These are phyloP conservation scores for Coronaproctus castanopsis DNA, from an alignment of 2,888 invertebrate species.

Conservation along the genomic window DNA sequence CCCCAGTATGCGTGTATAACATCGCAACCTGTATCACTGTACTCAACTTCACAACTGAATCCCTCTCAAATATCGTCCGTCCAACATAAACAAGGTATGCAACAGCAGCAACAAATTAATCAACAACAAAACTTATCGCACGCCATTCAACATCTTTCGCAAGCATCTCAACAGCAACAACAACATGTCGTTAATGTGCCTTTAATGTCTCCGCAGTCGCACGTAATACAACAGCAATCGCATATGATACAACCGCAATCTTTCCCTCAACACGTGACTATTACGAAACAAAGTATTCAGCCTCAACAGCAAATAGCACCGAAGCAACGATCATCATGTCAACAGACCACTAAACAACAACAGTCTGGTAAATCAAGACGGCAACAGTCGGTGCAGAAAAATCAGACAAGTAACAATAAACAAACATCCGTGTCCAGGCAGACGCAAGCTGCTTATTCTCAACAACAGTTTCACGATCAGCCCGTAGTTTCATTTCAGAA, in stretches of 20 bases:
- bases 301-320: background rate
- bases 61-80: background rate
- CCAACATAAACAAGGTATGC: background rate
- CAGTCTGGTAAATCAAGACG: background rate
- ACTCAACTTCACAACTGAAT: background rate
- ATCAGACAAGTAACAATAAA: no score
- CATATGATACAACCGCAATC: conserved; percentile 14
- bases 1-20: background rate
- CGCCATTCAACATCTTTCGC: background rate
- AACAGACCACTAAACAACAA: background rate
- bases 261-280: background rate
- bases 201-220: conserved; percentile 2
- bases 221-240: conserved; percentile 7
- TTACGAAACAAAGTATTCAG: no score
- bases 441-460: no score
- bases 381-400: background rate
- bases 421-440: no score
- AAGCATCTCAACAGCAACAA: background rate
- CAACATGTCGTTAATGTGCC: background rate
- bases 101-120: conserved; percentile 14
- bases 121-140: conserved; percentile 13
- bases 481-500: background rate
- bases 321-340: background rate
- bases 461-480: background rate
- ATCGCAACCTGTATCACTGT: background rate